phyloP scores from a whole-genome alignment of 1,140 invertebrate genomes.

The Matsumurasca onukii region DNA sequence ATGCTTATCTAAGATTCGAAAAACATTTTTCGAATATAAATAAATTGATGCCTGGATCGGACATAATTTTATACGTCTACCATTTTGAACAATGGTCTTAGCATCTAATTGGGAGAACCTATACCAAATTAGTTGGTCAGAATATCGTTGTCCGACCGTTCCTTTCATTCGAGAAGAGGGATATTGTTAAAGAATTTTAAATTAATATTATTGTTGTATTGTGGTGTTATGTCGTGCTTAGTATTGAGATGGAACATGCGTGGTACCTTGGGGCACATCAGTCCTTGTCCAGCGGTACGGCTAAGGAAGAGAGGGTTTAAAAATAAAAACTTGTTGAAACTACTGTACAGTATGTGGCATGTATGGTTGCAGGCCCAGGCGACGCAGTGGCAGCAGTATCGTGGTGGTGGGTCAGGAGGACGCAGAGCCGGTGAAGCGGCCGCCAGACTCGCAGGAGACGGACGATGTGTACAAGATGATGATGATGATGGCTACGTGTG shows the following conservation, averaged over 20 bases:
- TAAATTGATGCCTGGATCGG: no score
- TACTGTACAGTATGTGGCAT: neutral
- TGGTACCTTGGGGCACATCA: neutral
- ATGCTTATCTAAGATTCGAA: no score
- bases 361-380: conserved; percentile 58
- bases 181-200: no score
- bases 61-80: no score
- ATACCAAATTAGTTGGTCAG: no score
- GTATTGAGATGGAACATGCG: neutral
- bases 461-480: conserved; percentile 58
- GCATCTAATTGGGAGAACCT: no score
- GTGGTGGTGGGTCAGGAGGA: conserved; percentile 65
- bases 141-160: no score
- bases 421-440: conserved; percentile 47
- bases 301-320: neutral
- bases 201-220: neutral
- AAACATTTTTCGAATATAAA: no score
- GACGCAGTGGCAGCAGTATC: conserved; percentile 66
- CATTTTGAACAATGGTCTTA: no score
- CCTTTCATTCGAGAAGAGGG: no score
- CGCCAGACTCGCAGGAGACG: conserved; percentile 44
- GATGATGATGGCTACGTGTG: conserved; percentile 64
- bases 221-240: neutral
- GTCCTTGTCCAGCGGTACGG: no score
- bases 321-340: neutral